Base-by-base conservation (phyloP, 1,140 invertebrate species). In the Aphelinus atriplicis region DNA sequence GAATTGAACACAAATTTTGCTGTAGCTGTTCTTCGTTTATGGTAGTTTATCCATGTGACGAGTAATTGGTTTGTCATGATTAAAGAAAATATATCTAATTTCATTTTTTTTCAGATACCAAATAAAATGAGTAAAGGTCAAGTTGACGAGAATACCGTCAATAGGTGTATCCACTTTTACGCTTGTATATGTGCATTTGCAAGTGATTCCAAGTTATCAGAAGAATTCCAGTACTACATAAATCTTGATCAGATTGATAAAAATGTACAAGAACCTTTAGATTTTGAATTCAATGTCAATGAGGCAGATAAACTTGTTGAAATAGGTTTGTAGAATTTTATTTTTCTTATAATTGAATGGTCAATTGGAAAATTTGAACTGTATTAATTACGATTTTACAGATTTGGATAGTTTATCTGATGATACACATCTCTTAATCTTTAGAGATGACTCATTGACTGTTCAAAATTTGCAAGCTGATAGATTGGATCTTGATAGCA, bases 101-200 rank as follows among this genome's bases (percentile, higher is more conserved):
- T 26, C 56, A 67, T 69, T 68, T 77, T 10, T 62, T 69, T 77
- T 66, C 68, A 78, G 43, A 26, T 73, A 78, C n/a, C 69, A 43
- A 48, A 61, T 70, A 88, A 82, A 80, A 71, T 80, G 62, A 60
- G 74, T 47, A 81, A 77, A 43, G 81, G 84, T 43, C 84, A 84
- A 78, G 71, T 68, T 53, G 82, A 85, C 46, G 0, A 57, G 2
- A 53, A 65, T n/a, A 79, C 80, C n/a, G 73, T 57, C 45, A 84
- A 81, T 66, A 80, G 80, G 77, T 92, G 91, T 78, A 84, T 90
- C 51, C 91, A 92, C 81, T 92, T 90, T 85, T 95, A 94, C 86
- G 91, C 93, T n/a, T 94, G 93, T 83, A 87, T 95, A 48, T 92
- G 92, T 87, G 94, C 94, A 62, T 93, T 95, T 88, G 91, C 92